A percentile compares a stretch with the other conserved stretches of the same genome.
Evolutionary conservation across 1,140 invertebrate genomes (phyloP).

Genomic region (Cydia amplana): DNA sequence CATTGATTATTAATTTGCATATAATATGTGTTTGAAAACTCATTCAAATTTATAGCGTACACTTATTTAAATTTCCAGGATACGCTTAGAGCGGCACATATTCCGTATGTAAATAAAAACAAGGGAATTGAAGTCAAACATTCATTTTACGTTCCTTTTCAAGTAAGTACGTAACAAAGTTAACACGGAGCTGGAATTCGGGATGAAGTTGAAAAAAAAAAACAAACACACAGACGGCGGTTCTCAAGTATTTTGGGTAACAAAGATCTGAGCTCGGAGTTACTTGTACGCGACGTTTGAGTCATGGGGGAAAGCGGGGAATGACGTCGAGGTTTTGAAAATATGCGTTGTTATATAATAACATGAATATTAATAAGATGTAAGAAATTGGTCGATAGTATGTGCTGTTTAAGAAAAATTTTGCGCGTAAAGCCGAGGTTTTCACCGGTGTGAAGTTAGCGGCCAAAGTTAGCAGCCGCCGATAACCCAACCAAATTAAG

Average conservation of each 20-base stretch:
- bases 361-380: not conserved
- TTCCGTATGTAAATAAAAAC: slow-evolving; percentile 23
- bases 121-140: slow-evolving; percentile 31
- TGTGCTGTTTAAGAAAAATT: too few species aligned
- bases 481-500: too few species aligned
- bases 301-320: not conserved
- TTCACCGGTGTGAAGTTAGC: too few species aligned
- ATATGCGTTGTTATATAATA: not conserved
- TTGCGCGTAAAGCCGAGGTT: too few species aligned
- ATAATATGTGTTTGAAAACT: too few species aligned
- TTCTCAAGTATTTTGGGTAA: slow-evolving; percentile 57
- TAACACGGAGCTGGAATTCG: slow-evolving; percentile 44
- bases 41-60: too few species aligned
- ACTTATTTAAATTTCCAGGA: too few species aligned
- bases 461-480: too few species aligned
- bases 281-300: not conserved
- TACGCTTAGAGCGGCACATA: not conserved
- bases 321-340: not conserved
- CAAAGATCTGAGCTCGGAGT: slow-evolving; percentile 59
- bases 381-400: too few species aligned
- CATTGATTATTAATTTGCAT: too few species aligned
- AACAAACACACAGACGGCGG: slow-evolving; percentile 46
- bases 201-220: slow-evolving; percentile 59
- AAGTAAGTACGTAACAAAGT: slow-evolving; percentile 33
- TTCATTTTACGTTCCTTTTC: slow-evolving; percentile 26